Evolutionary conservation across 2,888 invertebrate genomes (phyloP).

Genomic region (Melinaea marsaeus): DNA sequence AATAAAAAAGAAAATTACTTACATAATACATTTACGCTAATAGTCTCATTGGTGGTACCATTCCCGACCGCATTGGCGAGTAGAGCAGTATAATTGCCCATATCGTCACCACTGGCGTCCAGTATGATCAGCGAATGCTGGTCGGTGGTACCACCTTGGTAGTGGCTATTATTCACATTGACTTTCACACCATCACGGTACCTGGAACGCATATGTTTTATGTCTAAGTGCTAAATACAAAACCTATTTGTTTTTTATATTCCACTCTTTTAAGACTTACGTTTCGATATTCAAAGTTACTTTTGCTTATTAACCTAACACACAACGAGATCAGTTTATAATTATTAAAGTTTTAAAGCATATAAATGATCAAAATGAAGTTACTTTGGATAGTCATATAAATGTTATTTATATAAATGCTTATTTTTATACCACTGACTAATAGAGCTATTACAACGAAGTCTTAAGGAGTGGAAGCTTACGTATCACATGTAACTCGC

Average conservation of each 20-base stretch:
- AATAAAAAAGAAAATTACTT: conserved; percentile 60
- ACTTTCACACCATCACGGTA: conserved; percentile 81
- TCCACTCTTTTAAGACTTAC: too few relatives aligned
- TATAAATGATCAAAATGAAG: too few relatives aligned
- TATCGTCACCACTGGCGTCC: conserved; percentile 86
- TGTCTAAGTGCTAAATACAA: not conserved
- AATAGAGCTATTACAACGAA: conserved; percentile 3
- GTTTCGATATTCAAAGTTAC: too few relatives aligned
- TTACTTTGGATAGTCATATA: too few relatives aligned
- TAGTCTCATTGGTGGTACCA: conserved; percentile 83
- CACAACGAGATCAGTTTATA: too few relatives aligned
- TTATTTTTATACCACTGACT: not conserved
- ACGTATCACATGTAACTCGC: conserved; percentile 18
- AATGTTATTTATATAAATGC: not conserved
- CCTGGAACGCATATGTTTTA: conserved; percentile 70
- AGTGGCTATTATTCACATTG: conserved; percentile 74
- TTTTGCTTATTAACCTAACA: too few relatives aligned
- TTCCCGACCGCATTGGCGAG: conserved; percentile 88
- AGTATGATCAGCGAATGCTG: conserved; percentile 87
- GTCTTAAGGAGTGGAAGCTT: conserved; percentile 5
- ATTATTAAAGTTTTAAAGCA: not conserved
- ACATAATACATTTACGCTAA: conserved; percentile 90
- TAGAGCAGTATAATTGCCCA: conserved; percentile 90
- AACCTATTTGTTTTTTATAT: not conserved
- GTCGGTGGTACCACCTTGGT: conserved; percentile 85